Evolutionary conservation across 2,113 vertebrate genomes (phyloP), one percentile per base, ranked within the genome.

Genomic region (Datnioides undecimradiatus): DNA sequence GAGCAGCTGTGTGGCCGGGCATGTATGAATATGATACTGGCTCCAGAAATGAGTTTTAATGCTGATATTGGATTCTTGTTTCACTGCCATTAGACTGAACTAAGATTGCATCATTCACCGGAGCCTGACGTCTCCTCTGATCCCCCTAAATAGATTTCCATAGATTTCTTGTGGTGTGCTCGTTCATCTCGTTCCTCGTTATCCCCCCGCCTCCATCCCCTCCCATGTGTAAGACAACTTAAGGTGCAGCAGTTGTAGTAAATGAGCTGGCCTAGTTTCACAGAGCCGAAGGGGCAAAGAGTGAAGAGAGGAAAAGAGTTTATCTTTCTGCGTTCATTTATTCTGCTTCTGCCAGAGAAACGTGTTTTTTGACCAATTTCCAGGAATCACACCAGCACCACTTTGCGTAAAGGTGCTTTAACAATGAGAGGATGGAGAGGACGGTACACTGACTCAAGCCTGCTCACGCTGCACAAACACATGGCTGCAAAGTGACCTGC

Each of bases 181-280:
- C 8, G 1, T 84, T 64, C 0, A 60, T 59, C 62, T 59, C 17
- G 0, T 59, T 29, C 38, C n/a, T 38, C 1, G 0, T 25, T 79
- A 38, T 6, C 54, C 40, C 12, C 3, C 54, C 57, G 59, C 38
- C 17, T 40, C 71, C 48, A 1, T 70, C 64, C 57, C 49, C 60
- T 72, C 23, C 29, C 27, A 13, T 19, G 27, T 25, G 59, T 48
- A 31, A 27, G 71, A 77, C 49, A 19, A 13, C 16, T 69, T 19
- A n/a, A 80, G 57, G 31, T n/a, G 62, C 73, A 71, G 54, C n/a
- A 21, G 1, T 38, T 13, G 29, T 31, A n/a, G 62, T 46, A 63
- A 71, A 59, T 13, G 43, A 67, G 74, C 36, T 43, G 64, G 54
- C 3, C 75, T 75, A 64, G 29, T 69, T 79, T 57, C 16, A 46